These are phyloP conservation scores for Chaetodon trifasciatus DNA, from an alignment of 2,797 vertebrate species.

Conservation along the genomic window DNA sequence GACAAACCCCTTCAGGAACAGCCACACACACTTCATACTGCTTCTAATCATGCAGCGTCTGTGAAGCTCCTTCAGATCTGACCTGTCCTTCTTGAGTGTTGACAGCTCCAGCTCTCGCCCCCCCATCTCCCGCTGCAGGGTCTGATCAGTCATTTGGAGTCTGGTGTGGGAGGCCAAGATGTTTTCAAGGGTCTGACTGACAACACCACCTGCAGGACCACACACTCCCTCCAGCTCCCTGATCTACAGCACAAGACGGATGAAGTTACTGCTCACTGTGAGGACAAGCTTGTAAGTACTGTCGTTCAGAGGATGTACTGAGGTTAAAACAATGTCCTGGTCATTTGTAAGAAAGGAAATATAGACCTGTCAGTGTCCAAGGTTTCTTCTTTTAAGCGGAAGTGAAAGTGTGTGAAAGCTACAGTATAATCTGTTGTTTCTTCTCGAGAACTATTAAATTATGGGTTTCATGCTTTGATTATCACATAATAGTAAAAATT, in stretches of 20 bases:
- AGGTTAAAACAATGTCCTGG: not conserved
- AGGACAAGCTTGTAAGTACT: not conserved
- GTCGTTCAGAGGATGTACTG: not conserved
- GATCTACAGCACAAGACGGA: constrained; percentile 52
- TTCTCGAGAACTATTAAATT: not conserved
- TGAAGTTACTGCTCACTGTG: not conserved
- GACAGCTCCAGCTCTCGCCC: constrained; percentile 74
- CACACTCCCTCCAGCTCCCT: constrained; percentile 73
- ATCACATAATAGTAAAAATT: not conserved
- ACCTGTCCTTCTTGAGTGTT: constrained; percentile 79
- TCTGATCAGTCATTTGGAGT: constrained; percentile 77
- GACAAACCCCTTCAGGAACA: not conserved
- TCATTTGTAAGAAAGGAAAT: not conserved
- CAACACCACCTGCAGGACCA: constrained; percentile 70
- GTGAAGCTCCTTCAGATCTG: not conserved
- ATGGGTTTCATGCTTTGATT: not conserved
- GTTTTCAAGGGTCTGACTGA: constrained; percentile 73
- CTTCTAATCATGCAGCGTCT: not conserved
- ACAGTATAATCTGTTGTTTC: not conserved
- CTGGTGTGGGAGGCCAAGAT: constrained; percentile 75
- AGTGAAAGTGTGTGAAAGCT: constrained; percentile 2
- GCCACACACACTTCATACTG: not conserved
- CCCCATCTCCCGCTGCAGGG: constrained; percentile 76
- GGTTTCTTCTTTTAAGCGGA: not conserved
- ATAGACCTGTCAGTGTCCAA: not conserved